phyloP scores from a whole-genome alignment of 2,797 vertebrate genomes.

The Chanos chanos region DNA sequence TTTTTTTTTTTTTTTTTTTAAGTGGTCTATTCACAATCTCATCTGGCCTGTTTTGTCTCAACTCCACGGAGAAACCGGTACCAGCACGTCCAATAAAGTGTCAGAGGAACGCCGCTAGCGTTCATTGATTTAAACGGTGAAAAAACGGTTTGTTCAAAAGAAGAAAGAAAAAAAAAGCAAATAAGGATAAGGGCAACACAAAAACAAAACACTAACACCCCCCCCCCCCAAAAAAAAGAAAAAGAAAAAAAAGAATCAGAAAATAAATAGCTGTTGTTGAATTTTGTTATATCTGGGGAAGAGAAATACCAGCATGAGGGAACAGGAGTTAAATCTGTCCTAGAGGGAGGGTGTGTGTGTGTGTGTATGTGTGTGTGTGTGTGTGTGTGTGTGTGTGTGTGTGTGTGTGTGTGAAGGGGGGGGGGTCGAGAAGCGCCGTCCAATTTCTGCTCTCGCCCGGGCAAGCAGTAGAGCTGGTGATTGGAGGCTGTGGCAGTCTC shows the following conservation, averaged over 20 bases:
- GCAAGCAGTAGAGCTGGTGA: too few relatives aligned
- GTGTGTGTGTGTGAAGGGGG: too few relatives aligned
- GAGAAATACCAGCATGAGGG: slow-evolving; percentile 52
- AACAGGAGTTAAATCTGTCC: slow-evolving; percentile 61
- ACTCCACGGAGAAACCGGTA: background rate
- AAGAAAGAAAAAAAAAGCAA: slow-evolving; percentile 58
- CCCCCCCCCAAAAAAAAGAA: too few relatives aligned
- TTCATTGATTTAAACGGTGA: slow-evolving; percentile 58
- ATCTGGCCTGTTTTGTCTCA: too few relatives aligned
- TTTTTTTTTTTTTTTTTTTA: slow-evolving; percentile 42
- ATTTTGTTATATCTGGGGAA: slow-evolving; percentile 58
- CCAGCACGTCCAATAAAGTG: slow-evolving; percentile 57
- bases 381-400: too few relatives aligned
- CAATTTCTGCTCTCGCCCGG: too few relatives aligned
- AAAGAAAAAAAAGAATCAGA: too few relatives aligned
- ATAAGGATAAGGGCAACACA: slow-evolving; percentile 32
- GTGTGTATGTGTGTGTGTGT: too few relatives aligned
- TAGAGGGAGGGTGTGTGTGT: too few relatives aligned
- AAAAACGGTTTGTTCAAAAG: slow-evolving; percentile 56
- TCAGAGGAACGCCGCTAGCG: slow-evolving; percentile 49
- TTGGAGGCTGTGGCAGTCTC: too few relatives aligned
- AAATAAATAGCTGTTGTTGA: slow-evolving; percentile 25
- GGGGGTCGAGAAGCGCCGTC: too few relatives aligned
- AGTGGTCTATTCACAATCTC: slow-evolving; percentile 54
- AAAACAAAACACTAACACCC: slow-evolving; percentile 62